Base-by-base conservation (phyloP, 1,140 invertebrate species). In the Drosophila aff. region DNA sequence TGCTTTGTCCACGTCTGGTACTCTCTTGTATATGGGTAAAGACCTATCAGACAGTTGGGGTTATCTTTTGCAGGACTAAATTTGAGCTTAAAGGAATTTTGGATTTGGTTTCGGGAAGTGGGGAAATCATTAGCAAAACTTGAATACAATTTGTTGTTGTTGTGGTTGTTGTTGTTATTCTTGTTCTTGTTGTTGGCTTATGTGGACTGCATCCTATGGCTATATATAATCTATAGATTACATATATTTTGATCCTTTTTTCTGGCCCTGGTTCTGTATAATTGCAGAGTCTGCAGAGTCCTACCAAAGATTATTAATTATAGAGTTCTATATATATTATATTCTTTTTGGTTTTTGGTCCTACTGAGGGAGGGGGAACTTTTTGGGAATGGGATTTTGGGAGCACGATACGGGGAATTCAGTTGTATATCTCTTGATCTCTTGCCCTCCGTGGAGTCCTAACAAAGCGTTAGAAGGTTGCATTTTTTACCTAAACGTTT, bases 381-480 rank as follows among this genome's bases (percentile, higher is more conserved):
- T 28, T 31, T 36, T 26, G 50, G 33, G 72, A 67, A 61, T 40
- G 59, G 76, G 68, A 53, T 60, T 59, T 55, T 38, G 71, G 68
- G 72, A 62, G 65, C 69, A 71, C 67, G 65, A 76, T 68, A 31
- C 26, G 72, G 69, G 72, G 69, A 75, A 75, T 58, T 65, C 52
- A 44, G 53, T 66, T 80, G 41, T 65, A 76, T 41, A 60, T 61
- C 38, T 11, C 16, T 40, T 60, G 55, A 60, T 61, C 38, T 11
- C 3, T 44, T 72, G 61, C 36, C 40, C 55, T 73, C 43, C 55
- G 53, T 57, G 60, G 71, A 49, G 43, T 52, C 40, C 62, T 67
- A 62, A 81, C 83, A 69, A 85, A 78, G 74, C 82, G 61, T 74
- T 79, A 60, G 59, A 49, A 67, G 66, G 38, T 62, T 78, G 53